phyloP scores from a whole-genome alignment of 2,888 invertebrate genomes.

The Oxystoma pomonae region DNA sequence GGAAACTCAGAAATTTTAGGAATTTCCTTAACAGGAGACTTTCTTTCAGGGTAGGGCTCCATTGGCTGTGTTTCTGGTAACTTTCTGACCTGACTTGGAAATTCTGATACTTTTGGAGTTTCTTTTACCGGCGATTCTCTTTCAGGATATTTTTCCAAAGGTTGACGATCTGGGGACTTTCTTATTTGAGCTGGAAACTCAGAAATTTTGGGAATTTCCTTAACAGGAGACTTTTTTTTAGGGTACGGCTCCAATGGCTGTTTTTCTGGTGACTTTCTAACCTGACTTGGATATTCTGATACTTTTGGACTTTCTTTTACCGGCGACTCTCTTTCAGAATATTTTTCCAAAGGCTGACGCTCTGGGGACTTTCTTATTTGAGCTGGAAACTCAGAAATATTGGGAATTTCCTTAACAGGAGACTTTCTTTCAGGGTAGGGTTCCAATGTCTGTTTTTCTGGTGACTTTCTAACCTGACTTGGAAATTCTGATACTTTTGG shows the following conservation, averaged over 20 bases:
- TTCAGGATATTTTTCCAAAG: conserved; percentile 22
- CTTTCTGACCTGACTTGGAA: conserved; percentile 33
- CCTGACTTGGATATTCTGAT: conserved; percentile 30
- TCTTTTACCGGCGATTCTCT: conserved; percentile 16
- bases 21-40: conserved; percentile 17
- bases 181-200: conserved; percentile 33
- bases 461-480: conserved; percentile 24
- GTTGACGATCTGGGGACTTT: conserved; percentile 26
- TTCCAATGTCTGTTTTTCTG: conserved; percentile 19
- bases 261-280: conserved; percentile 27
- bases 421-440: conserved; percentile 20
- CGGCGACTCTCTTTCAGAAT: conserved; percentile 24
- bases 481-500: conserved; percentile 28
- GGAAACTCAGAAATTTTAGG: conserved; percentile 26
- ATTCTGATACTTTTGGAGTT: conserved; percentile 21
- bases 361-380: conserved; percentile 25
- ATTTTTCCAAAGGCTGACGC: conserved; percentile 19
- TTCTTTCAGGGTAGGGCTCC: conserved; percentile 26
- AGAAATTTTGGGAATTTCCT: conserved; percentile 17
- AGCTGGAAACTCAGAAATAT: conserved; percentile 25
- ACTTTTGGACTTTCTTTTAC: conserved; percentile 18
- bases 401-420: conserved; percentile 21
- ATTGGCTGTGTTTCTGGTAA: conserved; percentile 29
- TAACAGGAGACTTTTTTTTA: conserved; percentile 21
- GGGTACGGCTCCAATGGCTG: conserved; percentile 27